phyloP scores from a whole-genome alignment of 2,113 vertebrate species.

The Gadus macrocephalus region DNA sequence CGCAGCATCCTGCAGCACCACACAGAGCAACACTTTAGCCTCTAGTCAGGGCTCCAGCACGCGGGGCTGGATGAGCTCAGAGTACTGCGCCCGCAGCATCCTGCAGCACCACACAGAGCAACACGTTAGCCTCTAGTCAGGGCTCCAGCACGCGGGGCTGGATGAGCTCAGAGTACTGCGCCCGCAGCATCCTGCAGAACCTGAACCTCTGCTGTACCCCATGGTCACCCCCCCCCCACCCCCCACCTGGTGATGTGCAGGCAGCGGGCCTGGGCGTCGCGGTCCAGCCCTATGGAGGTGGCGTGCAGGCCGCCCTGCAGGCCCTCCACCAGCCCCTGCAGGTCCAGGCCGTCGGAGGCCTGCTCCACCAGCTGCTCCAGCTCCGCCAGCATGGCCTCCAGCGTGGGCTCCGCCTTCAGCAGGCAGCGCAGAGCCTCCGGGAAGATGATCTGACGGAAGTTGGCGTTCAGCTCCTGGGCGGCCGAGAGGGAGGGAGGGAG shows the following conservation, averaged over 20 bases:
- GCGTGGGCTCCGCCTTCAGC: conserved; percentile 91
- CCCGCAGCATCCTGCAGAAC: conserved; percentile 80
- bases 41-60: conserved; percentile 61
- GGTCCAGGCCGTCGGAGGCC: conserved; percentile 84
- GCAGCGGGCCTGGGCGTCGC: conserved; percentile 84
- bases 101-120: conserved; percentile 55
- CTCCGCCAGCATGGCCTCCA: conserved; percentile 91
- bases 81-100: conserved; percentile 90
- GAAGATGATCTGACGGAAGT: conserved; percentile 98
- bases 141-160: conserved; percentile 85
- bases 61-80: conserved; percentile 94
- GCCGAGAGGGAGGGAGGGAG: too few species aligned
- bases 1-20: conserved; percentile 79
- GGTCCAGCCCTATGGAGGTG: conserved; percentile 82
- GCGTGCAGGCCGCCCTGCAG: conserved; percentile 84
- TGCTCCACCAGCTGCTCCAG: conserved; percentile 91
- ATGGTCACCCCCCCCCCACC: too few species aligned
- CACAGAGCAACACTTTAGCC: background rate
- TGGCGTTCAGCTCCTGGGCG: conserved; percentile 90
- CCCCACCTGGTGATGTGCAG: conserved; percentile 87
- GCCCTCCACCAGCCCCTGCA: conserved; percentile 84
- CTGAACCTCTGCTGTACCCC: too few species aligned
- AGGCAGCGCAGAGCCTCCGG: conserved; percentile 94
- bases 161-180: conserved; percentile 94
- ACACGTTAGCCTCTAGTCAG: background rate